phyloP scores from a whole-genome alignment of 2,797 vertebrate species.

The Myiotriccus ornatus region DNA sequence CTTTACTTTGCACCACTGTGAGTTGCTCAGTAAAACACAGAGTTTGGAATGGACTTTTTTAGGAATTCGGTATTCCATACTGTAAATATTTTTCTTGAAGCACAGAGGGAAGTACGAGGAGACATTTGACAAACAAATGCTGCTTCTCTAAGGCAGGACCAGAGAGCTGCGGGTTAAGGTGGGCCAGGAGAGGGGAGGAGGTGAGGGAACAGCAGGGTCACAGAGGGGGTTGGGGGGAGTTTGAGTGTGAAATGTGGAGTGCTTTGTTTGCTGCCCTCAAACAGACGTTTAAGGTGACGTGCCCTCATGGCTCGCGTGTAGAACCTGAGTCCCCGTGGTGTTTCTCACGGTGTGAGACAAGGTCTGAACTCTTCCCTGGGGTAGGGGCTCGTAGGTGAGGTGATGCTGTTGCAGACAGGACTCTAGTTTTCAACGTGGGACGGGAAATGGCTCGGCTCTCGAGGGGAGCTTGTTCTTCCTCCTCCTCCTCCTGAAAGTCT shows the following conservation, averaged over 20 bases:
- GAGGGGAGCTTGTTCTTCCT: background rate
- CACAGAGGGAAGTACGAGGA: background rate
- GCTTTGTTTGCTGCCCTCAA: background rate
- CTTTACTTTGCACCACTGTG: background rate
- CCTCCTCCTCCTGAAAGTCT: background rate
- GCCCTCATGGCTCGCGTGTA: fast-evolving
- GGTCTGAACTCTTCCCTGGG: background rate
- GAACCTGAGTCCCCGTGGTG: fast-evolving
- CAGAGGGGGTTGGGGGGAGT: fast-evolving
- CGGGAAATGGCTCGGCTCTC: background rate
- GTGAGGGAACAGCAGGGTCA: background rate
- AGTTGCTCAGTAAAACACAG: background rate
- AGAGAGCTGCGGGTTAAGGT: background rate
- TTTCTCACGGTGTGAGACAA: background rate
- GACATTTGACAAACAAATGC: background rate
- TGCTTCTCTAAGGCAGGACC: background rate
- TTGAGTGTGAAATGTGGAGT: background rate
- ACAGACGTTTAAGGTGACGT: too few relatives aligned
- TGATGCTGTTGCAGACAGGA: background rate
- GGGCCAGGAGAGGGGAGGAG: background rate
- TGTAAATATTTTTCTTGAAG: background rate
- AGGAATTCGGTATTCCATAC: background rate
- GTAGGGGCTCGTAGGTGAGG: background rate
- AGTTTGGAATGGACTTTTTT: background rate
- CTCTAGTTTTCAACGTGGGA: background rate